Base-by-base conservation (phyloP, 2,797 vertebrate genomes). In the Brachyalestes nurse region DNA sequence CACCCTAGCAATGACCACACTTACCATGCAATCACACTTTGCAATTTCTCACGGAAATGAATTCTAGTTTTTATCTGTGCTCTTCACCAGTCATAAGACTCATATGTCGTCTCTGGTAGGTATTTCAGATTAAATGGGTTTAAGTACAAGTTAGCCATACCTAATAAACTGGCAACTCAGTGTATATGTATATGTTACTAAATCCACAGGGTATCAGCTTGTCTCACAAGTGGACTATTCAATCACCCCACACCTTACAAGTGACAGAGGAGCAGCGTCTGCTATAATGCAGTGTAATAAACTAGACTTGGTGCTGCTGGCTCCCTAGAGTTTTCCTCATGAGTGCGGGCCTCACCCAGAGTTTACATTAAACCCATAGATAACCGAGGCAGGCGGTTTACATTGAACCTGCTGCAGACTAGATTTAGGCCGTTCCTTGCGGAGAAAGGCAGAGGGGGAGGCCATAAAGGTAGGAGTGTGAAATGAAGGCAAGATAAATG, bases 401-500 rank as follows among this genome's bases (percentile, higher is more conserved):
- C 75, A 65, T 38, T 72, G 75, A 75, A 66, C 57, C 67, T 69
- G 28, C 71, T 55, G 62, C 64, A n/a, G 72, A 71, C 47, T 69
- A 82, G 77, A 85, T 82, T 86, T 82, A 86, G 38, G 49, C 28
- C 57, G 13, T 61, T 72, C 65, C 70, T 78, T 77, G 45, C 17
- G 19, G 57, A 49, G 58, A 61, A 70, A 60, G 42, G 45, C 45
- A 28, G 75, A 53, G 75, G 17, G 40, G 34, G 49, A 23, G 72
- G 69, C 60, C 76, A 53, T 66, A 74, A 82, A 82, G 77, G 82
- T 60, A 45, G 79, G 79, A 82, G 77, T 83, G 81, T 83, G 75
- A 90, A 86, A 79, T 61, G 72, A 83, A 62, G 60, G 40, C 57
- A 49, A 78, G 72, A 83, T 76, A 76, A 84, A 86, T 69, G 83